A percentile compares a stretch with the other conserved stretches of the same genome.
phyloP scores from a whole-genome alignment of 2,113 vertebrate genomes.

The Pantherophis guttatus region DNA sequence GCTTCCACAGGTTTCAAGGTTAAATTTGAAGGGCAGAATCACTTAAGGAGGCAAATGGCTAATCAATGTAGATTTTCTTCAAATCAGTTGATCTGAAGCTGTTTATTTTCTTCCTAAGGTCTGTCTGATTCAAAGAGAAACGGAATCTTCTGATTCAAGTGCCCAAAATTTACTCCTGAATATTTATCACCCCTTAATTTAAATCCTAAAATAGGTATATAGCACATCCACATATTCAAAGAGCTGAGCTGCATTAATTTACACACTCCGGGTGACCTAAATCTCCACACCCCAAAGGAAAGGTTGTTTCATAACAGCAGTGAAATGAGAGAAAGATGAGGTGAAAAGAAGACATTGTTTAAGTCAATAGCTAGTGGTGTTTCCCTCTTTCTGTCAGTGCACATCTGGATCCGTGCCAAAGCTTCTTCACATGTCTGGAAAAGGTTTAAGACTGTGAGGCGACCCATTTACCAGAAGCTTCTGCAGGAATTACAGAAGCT shows the following conservation, averaged over 20 bases:
- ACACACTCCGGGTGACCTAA: slow-evolving; percentile 45
- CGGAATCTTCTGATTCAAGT: slow-evolving; percentile 8
- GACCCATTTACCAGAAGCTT: slow-evolving; percentile 44
- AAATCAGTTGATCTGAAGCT: neutral
- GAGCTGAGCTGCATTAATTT: slow-evolving; percentile 45
- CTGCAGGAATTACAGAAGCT: slow-evolving; percentile 20
- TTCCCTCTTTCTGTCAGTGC: neutral
- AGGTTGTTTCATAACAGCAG: neutral
- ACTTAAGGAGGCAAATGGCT: neutral
- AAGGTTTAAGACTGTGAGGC: neutral
- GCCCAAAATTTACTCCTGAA: slow-evolving; percentile 47
- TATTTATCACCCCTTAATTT: slow-evolving; percentile 57
- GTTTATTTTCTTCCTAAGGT: neutral
- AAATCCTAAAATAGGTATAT: slow-evolving; percentile 44
- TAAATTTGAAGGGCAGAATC: neutral
- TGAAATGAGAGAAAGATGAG: neutral
- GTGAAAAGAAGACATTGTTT: slow-evolving; percentile 24
- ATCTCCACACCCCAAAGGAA: slow-evolving; percentile 26
- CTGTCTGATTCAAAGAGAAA: neutral
- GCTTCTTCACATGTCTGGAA: neutral
- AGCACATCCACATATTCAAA: slow-evolving; percentile 44
- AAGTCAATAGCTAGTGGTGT: neutral
- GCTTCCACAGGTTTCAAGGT: neutral
- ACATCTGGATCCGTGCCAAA: neutral
- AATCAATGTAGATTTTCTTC: neutral